Evolutionary conservation across 2,797 vertebrate species (phyloP), one percentile per base, ranked within the genome.

Genomic region (Sebastolobus alascanus): DNA sequence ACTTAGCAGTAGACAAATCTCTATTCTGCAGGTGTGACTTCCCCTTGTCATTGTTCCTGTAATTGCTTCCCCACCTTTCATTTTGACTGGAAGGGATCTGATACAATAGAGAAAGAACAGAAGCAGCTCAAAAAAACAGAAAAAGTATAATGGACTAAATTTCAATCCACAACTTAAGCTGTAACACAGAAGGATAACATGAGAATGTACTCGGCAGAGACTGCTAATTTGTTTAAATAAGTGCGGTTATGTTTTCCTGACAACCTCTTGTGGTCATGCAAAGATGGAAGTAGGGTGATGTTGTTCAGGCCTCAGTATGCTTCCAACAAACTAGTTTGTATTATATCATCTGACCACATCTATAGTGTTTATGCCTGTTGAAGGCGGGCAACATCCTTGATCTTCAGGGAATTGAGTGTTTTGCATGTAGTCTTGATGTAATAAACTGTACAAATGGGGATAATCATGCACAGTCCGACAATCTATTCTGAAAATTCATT

Each of bases 51-150:
- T 10, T 43, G 33, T 13, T 58, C 31, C 73, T 33, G 10, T 22
- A 10, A n/a, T n/a, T 43, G 33, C 54, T 58, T 31, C 68, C 38
- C 37, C 29, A 35, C 11, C 46, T 55, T 71, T 72, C 13, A 79
- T 31, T 74, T 10, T 58, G 66, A 63, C 55, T 68, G 54, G 3
- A 20, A 9, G 9, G 77, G 5, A 68, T 50, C 3, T 43, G 59
- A 74, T 55, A 65, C 12, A 13, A 22, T 12, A 27, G 31, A 35
- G 58, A n/a, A n/a, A n/a, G n/a, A n/a, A n/a, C n/a, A n/a, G 22
- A 14, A 6, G 6, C 55, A 1, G 52, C 22, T 56, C 55, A 56
- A 13, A 56, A 56, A 25, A 13, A 56, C 25, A 46, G 18, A 18
- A 16, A 55, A 25, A 55, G n/a, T 52, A 20, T 52, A 8, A n/a